phyloP scores from a whole-genome alignment of 2,797 vertebrate species.

The Chloroceryle inda region DNA sequence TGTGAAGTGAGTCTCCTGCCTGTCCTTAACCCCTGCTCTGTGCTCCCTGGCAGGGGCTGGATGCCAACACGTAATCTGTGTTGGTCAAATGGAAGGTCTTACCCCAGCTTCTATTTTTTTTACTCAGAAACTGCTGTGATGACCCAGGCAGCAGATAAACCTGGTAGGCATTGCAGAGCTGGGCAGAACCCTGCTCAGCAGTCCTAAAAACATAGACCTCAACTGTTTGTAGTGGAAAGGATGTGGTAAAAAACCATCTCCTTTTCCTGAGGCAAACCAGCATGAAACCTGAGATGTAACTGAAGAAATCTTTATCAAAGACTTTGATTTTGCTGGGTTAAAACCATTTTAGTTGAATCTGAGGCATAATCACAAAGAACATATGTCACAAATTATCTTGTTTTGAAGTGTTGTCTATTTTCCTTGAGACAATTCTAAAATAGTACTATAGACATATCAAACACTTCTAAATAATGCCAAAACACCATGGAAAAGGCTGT shows the following conservation, averaged over 20 bases:
- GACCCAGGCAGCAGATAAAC: neutral
- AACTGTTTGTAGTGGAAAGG: neutral
- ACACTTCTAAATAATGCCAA: conserved; percentile 34
- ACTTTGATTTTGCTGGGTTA: conserved; percentile 72
- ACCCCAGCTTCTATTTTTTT: neutral
- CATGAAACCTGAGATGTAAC: conserved; percentile 35
- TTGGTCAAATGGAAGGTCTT: neutral
- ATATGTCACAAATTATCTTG: conserved; percentile 79
- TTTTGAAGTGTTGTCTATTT: conserved; percentile 79
- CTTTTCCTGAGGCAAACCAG: conserved; percentile 27
- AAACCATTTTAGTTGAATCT: conserved; percentile 75
- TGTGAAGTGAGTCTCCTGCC: neutral
- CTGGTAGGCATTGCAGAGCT: neutral
- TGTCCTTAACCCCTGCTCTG: neutral
- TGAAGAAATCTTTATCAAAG: conserved; percentile 50
- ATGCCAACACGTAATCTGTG: neutral
- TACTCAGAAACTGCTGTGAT: neutral
- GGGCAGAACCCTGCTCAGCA: neutral
- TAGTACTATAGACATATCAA: conserved; percentile 72
- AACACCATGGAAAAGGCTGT: neutral
- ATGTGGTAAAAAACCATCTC: neutral
- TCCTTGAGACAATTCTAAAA: conserved; percentile 79
- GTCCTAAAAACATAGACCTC: neutral
- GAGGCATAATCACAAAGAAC: conserved; percentile 78
- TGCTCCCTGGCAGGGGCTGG: neutral